Base-by-base conservation (phyloP, 2,888 invertebrate genomes). In the Meiosimyza decipiens region DNA sequence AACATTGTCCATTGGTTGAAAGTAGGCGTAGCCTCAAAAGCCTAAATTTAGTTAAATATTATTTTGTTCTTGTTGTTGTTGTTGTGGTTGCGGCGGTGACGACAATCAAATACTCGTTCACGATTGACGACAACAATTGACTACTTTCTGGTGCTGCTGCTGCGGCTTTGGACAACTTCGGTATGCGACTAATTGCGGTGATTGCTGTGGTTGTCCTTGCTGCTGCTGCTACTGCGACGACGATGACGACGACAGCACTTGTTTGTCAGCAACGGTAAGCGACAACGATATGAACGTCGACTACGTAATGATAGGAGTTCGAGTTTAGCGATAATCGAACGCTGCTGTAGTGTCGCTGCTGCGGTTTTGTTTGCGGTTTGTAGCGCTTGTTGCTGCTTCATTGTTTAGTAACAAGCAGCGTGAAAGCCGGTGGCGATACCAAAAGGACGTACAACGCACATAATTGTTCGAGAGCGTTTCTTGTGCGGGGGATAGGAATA, bases 351-450 rank as follows among this genome's bases (percentile, higher is more conserved):
- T 28, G 3, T 28, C 28, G 64, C 55, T 68, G 73, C 18, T 74
- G 74, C 50, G 72, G 71, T 62, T 74, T 66, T 70, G 68, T 71
- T 74, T 72, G 73, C 66, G 71, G 59, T 68, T 54, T 62, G 54
- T 54, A 28, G 50, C 64, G 69, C 51, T 47, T 74, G 60, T 54
- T 55, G 68, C 28, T 51, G 57, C 15, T 76, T 74, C 77, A 78
- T 78, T 75, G 77, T 76, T 77, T 73, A 72, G 71, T 60, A 73
- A 71, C 64, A 64, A 50, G 40, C 64, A 13, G 13, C 50, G 49
- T 11, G 11, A 22, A 64, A 15, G 59, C 15, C 59, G 59, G 0
- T 16, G 57, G 18, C 57, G 57, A 28, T 28, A n/a, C 1, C 60
- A 62, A 33, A 12, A 62, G 60, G 47, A 62, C 60, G 47, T 40